These are phyloP conservation scores for Aphelinus certus DNA, from an alignment of 1,140 invertebrate genomes.

Conservation along the genomic window DNA sequence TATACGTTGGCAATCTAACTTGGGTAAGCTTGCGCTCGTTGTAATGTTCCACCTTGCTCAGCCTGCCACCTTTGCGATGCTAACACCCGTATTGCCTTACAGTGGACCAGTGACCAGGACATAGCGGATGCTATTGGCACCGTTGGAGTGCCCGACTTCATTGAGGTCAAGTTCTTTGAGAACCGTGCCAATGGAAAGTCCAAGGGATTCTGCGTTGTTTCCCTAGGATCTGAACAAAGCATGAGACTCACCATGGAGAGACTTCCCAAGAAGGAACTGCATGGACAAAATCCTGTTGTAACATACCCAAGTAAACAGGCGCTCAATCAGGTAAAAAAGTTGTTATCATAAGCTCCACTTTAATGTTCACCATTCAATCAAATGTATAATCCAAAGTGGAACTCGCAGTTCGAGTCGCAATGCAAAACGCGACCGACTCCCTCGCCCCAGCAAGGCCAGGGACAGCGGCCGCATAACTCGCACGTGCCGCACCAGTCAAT, in stretches of 20 bases:
- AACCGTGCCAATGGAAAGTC: slow-evolving; percentile 99
- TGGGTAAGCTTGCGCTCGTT: slow-evolving; percentile 69
- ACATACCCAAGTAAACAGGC: slow-evolving; percentile 95
- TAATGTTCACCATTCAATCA: too few relatives aligned
- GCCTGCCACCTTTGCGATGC: slow-evolving; percentile 1
- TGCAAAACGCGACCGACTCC: slow-evolving; percentile 86
- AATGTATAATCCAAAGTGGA: background rate
- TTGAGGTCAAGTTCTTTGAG: slow-evolving; percentile 99
- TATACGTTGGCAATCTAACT: slow-evolving; percentile 95
- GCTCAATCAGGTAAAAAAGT: slow-evolving; percentile 66
- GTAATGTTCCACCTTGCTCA: slow-evolving; percentile 46
- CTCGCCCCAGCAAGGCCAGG: slow-evolving; percentile 70
- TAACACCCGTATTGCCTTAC: slow-evolving; percentile 57
- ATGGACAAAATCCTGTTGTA: slow-evolving; percentile 94
- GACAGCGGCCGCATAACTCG: slow-evolving; percentile 64
- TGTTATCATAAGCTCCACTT: background rate
- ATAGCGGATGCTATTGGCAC: slow-evolving; percentile 87
- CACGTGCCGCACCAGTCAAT: slow-evolving; percentile 64
- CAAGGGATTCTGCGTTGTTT: slow-evolving; percentile 96
- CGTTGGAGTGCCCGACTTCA: slow-evolving; percentile 91
- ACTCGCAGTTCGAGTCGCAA: slow-evolving; percentile 84
- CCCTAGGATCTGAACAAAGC: slow-evolving; percentile 91
- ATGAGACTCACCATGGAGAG: slow-evolving; percentile 91
- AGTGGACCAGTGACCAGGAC: slow-evolving; percentile 99
- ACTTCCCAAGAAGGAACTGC: slow-evolving; percentile 91